Evolutionary conservation across 2,113 vertebrate genomes (phyloP).

Genomic region (Orycteropus afer): DNA sequence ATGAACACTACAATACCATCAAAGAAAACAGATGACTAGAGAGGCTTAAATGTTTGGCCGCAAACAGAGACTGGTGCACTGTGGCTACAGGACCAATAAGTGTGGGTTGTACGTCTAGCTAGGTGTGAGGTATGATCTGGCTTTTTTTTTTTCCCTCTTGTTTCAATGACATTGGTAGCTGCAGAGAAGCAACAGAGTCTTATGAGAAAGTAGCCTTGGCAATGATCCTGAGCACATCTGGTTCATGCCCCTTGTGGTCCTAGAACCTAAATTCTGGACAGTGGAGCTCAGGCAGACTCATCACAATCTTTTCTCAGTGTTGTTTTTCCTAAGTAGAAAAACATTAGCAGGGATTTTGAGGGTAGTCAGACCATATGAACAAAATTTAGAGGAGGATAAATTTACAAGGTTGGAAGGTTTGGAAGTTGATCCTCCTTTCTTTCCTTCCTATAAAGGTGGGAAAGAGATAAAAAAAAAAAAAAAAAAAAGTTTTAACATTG

Average conservation of each 20-base stretch:
- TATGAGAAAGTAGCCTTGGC: neutral
- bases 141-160: neutral
- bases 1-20: neutral
- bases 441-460: neutral
- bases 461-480: neutral
- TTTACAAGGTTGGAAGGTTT: neutral
- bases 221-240: neutral
- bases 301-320: neutral
- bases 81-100: neutral
- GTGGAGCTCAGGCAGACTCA: neutral
- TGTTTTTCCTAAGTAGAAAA: neutral
- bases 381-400: constrained; percentile 9
- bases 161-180: neutral
- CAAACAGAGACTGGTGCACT: neutral
- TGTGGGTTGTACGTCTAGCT: neutral
- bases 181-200: neutral
- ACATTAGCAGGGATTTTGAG: neutral
- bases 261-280: neutral
- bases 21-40: neutral
- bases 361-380: neutral
- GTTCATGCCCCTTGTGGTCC: neutral
- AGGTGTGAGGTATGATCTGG: neutral
- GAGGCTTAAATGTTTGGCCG: neutral
- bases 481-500: too few relatives aligned
- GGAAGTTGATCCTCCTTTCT: neutral